A percentile compares a stretch with the other conserved stretches of the same genome.
phyloP scores from a whole-genome alignment of 2,797 vertebrate genomes.

The Chloroceryle inda region DNA sequence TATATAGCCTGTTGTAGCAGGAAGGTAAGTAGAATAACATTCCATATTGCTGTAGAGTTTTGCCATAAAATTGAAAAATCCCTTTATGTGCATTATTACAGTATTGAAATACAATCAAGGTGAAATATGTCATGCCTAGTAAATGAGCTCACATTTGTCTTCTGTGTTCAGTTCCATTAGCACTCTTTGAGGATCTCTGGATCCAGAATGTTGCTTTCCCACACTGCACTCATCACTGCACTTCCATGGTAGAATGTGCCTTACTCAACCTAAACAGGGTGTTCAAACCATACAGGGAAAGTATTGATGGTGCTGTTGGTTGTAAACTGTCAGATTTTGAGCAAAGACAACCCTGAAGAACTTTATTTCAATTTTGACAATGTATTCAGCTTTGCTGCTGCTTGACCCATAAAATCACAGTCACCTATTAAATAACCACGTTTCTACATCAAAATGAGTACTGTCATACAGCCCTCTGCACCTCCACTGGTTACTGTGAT shows the following conservation, averaged over 20 bases:
- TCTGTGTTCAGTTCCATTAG: conserved; percentile 90
- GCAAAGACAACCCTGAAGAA: conserved; percentile 84
- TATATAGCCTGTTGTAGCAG: conserved; percentile 68
- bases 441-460: conserved; percentile 77
- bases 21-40: conserved; percentile 73
- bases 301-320: conserved; percentile 90
- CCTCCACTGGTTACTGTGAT: neutral
- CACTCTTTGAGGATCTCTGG: conserved; percentile 91
- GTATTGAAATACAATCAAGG: conserved; percentile 15
- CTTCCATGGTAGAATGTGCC: conserved; percentile 90
- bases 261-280: conserved; percentile 88
- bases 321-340: conserved; percentile 85
- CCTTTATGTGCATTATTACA: neutral
- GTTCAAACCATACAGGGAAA: conserved; percentile 89
- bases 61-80: neutral
- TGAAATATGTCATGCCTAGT: conserved; percentile 84
- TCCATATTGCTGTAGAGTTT: conserved; percentile 75
- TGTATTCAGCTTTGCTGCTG: conserved; percentile 87
- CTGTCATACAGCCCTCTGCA: neutral
- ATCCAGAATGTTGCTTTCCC: conserved; percentile 90
- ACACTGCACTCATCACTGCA: conserved; percentile 87
- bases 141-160: conserved; percentile 92
- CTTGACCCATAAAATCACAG: conserved; percentile 90
- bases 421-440: conserved; percentile 85
- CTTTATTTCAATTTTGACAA: conserved; percentile 89